Conservation (phyloP, 2,113 vertebrate species). For the Cnemophilus loriae region DNA sequence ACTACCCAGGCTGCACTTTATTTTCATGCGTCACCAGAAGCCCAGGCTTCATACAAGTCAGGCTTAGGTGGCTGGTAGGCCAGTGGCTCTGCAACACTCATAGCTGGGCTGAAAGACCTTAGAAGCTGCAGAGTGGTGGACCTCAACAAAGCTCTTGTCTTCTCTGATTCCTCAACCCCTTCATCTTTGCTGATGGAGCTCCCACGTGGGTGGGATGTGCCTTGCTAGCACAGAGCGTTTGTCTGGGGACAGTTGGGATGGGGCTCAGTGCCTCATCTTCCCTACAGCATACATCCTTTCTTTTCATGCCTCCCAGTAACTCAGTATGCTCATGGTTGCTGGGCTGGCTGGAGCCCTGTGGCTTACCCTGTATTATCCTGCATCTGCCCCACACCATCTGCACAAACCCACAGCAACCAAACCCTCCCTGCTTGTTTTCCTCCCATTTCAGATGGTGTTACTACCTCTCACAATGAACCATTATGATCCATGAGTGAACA, state of each 20-base stretch:
- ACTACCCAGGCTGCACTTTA: neutral
- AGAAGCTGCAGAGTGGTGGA: neutral
- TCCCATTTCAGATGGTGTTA: neutral
- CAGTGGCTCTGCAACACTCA: neutral
- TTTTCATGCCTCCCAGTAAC: neutral
- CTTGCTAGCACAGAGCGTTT: neutral
- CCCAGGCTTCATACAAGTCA: neutral
- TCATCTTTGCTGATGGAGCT: neutral
- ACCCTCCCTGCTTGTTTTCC: neutral
- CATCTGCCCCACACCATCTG: neutral
- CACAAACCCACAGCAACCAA: neutral
- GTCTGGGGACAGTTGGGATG: fast-evolving
- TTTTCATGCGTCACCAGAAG: neutral
- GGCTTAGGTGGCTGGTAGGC: neutral
- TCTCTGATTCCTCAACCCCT: neutral
- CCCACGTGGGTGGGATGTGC: neutral
- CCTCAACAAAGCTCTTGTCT: neutral
- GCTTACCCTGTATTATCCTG: fast-evolving
- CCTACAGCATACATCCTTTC: neutral
- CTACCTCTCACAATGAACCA: neutral
- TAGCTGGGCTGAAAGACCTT: neutral
- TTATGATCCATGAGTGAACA: neutral
- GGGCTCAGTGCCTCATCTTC: neutral
- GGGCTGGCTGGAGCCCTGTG: neutral
- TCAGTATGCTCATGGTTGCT: fast-evolving